Percentiles rank a stretch among this genome's conserved stretches.
Conservation (phyloP, 2,113 vertebrate genomes). For the Rhea americana region DNA sequence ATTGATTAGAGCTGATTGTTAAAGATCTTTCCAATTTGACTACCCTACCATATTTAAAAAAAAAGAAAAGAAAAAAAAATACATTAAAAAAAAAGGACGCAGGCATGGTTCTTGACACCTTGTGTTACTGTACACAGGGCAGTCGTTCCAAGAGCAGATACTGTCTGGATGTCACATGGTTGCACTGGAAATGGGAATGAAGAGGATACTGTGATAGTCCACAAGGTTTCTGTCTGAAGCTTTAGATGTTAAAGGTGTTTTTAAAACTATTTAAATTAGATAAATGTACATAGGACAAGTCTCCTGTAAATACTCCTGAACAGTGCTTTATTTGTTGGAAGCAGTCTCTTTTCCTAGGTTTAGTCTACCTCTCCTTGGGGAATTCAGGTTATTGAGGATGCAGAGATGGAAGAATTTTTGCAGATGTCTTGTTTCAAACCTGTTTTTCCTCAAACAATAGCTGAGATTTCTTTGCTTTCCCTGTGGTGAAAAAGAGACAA, state of each 20-base stretch:
- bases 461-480: neutral
- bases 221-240: neutral
- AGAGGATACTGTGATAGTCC: neutral
- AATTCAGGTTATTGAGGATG: fast-evolving
- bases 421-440: slow-evolving; percentile 17
- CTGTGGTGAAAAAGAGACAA: neutral
- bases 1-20: neutral
- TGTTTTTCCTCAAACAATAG: neutral
- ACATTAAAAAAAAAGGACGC: neutral
- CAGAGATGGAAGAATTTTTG: neutral
- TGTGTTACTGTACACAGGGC: neutral
- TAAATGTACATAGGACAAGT: neutral
- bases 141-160: neutral
- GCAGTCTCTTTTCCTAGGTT: neutral
- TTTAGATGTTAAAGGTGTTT: neutral
- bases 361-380: neutral
- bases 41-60: neutral
- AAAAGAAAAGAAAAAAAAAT: neutral
- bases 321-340: neutral
- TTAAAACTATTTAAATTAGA: neutral
- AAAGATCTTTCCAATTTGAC: neutral
- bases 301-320: neutral
- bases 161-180: neutral
- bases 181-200: neutral
- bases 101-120: neutral